A percentile compares a stretch with the other conserved stretches of the same genome.
Evolutionary conservation across 2,888 invertebrate genomes (phyloP).

Genomic region (Thyatira batis): DNA sequence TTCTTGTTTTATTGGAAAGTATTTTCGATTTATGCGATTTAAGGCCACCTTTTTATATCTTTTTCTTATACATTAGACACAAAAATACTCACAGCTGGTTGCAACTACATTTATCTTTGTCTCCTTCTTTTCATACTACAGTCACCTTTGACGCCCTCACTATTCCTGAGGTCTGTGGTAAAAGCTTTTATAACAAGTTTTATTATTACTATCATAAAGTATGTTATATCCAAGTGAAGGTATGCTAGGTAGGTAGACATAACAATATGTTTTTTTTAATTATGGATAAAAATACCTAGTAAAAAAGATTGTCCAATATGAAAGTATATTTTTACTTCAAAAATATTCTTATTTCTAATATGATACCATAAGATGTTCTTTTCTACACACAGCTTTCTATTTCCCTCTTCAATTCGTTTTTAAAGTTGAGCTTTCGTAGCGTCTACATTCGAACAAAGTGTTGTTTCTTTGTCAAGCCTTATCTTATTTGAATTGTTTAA

Average conservation of each 20-base stretch:
- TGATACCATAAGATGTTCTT: no score
- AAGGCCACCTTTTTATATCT: neutral
- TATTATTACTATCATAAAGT: no score
- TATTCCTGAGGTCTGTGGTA: neutral
- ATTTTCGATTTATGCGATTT: neutral
- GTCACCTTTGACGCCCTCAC: neutral
- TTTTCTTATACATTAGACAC: neutral
- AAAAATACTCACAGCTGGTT: neutral
- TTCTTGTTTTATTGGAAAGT: neutral
- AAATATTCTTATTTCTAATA: no score
- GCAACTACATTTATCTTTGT: neutral
- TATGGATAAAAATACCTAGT: no score
- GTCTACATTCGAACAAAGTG: slow-evolving; percentile 16
- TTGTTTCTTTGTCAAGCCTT: slow-evolving; percentile 28
- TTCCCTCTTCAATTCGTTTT: slow-evolving; percentile 2
- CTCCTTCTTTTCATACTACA: neutral
- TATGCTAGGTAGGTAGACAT: no score
- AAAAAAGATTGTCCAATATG: no score
- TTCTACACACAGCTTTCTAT: neutral
- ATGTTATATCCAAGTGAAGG: no score
- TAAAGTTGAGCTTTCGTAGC: slow-evolving; percentile 4
- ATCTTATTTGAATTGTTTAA: slow-evolving; percentile 26
- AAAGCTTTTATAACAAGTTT: neutral
- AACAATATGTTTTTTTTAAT: no score
- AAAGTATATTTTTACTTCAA: no score